phyloP scores from a whole-genome alignment of 2,888 invertebrate species.

The Blastobasis adustella region DNA sequence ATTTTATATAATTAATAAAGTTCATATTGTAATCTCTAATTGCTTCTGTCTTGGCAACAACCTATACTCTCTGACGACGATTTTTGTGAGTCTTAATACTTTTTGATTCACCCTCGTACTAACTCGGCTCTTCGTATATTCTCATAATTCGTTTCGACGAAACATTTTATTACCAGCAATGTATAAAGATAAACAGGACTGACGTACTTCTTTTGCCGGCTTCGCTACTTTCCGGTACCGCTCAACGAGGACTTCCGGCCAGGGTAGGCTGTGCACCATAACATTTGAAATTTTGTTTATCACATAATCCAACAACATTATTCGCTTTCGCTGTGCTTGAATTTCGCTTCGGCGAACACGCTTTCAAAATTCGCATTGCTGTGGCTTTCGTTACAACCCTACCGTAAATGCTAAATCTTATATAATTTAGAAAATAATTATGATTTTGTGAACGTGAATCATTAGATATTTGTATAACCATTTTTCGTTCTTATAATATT shows the following conservation, averaged over 20 bases:
- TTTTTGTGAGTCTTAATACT: neutral
- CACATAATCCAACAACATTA: neutral
- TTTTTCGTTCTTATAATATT: too few relatives aligned
- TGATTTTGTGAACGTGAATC: too few relatives aligned
- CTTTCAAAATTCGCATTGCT: neutral
- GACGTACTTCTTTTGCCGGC: neutral
- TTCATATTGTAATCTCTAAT: too few relatives aligned
- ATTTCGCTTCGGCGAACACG: neutral
- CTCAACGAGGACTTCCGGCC: neutral
- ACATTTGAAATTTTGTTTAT: neutral
- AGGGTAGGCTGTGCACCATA: slow-evolving; percentile 4
- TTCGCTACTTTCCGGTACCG: neutral
- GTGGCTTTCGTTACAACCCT: neutral
- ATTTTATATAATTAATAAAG: too few relatives aligned
- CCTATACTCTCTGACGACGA: too few relatives aligned
- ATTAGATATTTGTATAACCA: too few relatives aligned
- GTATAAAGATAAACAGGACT: neutral
- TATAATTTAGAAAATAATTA: too few relatives aligned
- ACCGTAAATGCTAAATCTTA: neutral
- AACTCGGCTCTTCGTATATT: neutral
- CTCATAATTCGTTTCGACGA: neutral
- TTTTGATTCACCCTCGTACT: neutral
- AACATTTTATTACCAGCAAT: slow-evolving; percentile 1
- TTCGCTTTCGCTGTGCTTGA: slow-evolving; percentile 2
- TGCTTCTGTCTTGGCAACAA: too few relatives aligned